Evolutionary conservation across 2,113 vertebrate genomes (phyloP).

Genomic region (Chelonoidis abingdonii): DNA sequence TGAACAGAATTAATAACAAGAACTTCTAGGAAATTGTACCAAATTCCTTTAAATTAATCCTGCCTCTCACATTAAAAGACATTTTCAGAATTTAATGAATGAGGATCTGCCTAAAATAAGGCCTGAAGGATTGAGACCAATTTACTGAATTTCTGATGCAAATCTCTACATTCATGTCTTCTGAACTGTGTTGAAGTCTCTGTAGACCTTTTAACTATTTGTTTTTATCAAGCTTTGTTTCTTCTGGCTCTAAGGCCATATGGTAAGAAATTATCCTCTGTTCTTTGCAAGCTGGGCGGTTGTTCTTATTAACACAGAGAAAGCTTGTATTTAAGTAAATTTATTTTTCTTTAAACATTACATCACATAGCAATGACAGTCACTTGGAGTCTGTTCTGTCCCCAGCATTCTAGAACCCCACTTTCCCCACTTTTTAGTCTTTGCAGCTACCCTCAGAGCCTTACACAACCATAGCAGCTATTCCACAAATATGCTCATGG

Average conservation of each 20-base stretch:
- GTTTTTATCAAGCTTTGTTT: not conserved
- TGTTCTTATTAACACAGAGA: not conserved
- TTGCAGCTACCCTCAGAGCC: not conserved
- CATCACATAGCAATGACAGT: not conserved
- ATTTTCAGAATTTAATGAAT: not conserved
- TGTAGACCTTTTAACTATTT: rapidly evolving
- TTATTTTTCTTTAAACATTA: not conserved
- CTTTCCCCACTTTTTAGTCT: not conserved
- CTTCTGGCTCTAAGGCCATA: not conserved
- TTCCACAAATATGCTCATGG: not conserved
- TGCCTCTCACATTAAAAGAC: not conserved
- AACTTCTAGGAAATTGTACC: not conserved
- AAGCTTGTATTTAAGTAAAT: not conserved
- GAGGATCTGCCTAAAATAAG: not conserved
- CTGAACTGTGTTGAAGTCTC: not conserved
- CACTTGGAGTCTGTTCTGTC: not conserved
- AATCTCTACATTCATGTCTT: not conserved
- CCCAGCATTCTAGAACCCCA: not conserved
- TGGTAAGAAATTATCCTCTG: not conserved
- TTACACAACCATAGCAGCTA: rapidly evolving
- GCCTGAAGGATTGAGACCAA: not conserved
- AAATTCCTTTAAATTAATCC: not conserved
- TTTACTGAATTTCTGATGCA: not conserved
- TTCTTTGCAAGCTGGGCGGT: not conserved
- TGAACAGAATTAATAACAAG: not conserved